Conservation (phyloP, 37 sponge, comb jelly and placozoan species). For the Cliona cf. orientalis region DNA sequence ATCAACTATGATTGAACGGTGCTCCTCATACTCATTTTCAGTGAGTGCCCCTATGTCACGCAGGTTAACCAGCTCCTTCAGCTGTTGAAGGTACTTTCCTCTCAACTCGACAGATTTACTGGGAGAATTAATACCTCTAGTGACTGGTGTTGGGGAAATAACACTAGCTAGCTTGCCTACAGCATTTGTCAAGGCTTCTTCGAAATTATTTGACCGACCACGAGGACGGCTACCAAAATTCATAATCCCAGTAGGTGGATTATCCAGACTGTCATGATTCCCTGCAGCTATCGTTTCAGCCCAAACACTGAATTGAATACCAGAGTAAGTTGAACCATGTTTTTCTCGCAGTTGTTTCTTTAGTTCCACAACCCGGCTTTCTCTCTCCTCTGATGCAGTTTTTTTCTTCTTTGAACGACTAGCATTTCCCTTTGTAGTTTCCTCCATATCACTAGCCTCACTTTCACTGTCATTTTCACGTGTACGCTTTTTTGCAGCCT, state of each 20-base stretch:
- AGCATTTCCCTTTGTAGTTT: neutral
- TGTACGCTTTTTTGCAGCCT: neutral
- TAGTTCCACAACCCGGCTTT: neutral
- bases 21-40: constrained; percentile 25
- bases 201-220: neutral
- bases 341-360: neutral
- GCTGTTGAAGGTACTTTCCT: constrained; percentile 16
- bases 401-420: neutral
- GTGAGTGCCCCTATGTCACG: constrained; percentile 15
- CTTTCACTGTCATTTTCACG: neutral
- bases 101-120: constrained; percentile 20
- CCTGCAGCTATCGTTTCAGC: neutral
- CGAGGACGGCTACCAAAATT: neutral
- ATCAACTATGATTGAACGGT: constrained; percentile 1
- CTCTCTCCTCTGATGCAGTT: neutral
- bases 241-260: constrained; percentile 2
- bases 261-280: neutral
- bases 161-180: constrained; percentile 7
- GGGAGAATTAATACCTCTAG: constrained; percentile 13
- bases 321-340: constrained; percentile 20
- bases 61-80: constrained; percentile 16
- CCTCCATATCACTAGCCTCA: neutral
- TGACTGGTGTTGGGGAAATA: constrained; percentile 10
- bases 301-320: constrained; percentile 14
- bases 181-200: neutral